Evolutionary conservation across 2,113 vertebrate genomes (phyloP).

Genomic region (Lepus europaeus): DNA sequence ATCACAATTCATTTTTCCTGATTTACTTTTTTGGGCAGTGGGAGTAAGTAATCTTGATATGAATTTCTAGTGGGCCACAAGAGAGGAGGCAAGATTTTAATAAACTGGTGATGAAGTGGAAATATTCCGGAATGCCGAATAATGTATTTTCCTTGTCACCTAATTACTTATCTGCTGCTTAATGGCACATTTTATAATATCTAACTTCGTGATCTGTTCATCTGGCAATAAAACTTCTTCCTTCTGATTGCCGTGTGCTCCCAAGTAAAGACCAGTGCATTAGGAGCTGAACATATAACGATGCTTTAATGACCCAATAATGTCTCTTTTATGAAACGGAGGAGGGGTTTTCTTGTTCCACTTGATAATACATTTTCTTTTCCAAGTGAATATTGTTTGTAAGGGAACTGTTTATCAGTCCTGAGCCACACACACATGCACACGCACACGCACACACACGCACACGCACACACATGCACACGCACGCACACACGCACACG

Average conservation of each 20-base stretch:
- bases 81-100: slow-evolving; percentile 33
- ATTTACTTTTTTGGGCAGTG: slow-evolving; percentile 47
- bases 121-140: slow-evolving; percentile 54
- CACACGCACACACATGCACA: too few relatives aligned
- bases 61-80: slow-evolving; percentile 65
- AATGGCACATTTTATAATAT: slow-evolving; percentile 63
- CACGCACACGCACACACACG: too few relatives aligned
- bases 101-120: slow-evolving; percentile 61
- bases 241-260: slow-evolving; percentile 41
- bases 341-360: slow-evolving; percentile 28
- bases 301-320: slow-evolving; percentile 75
- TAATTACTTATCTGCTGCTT: slow-evolving; percentile 53
- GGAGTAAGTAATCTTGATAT: slow-evolving; percentile 74
- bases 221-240: slow-evolving; percentile 70
- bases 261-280: slow-evolving; percentile 34
- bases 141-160: slow-evolving; percentile 69
- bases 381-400: slow-evolving; percentile 48
- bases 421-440: slow-evolving; percentile 15
- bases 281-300: slow-evolving; percentile 60
- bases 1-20: slow-evolving; percentile 68
- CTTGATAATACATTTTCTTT: slow-evolving; percentile 64
- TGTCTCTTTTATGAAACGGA: slow-evolving; percentile 66
- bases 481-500: background rate
- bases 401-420: slow-evolving; percentile 51
- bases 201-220: slow-evolving; percentile 20